Evolutionary conservation across 2,113 vertebrate species (phyloP), one percentile per base, ranked within the genome.

Genomic region (Panurus biarmicus): DNA sequence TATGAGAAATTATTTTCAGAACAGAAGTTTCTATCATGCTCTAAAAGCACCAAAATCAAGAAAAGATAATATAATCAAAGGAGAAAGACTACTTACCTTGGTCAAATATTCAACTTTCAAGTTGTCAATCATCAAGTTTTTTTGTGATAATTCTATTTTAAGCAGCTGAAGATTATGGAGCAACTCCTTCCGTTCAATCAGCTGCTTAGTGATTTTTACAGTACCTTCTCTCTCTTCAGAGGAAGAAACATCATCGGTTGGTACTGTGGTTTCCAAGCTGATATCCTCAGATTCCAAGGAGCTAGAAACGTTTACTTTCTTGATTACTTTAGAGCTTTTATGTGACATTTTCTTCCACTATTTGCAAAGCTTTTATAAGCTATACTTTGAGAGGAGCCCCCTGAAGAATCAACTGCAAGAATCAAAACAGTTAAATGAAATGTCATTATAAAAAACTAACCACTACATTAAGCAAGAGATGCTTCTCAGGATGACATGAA

Each of bases 231-330:
- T 98, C 75, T 99, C 99, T 96, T 99, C 99, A 5, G 99, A 99
- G 18, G 99, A 99, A 44, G 99, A 99, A 29, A 99, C 83, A 29
- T 99, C 99, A 95, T 99, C 99, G 0, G 99, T 99, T 36, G 98
- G 99, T 42, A 99, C 94, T 23, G 99, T 99, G 13, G 99, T 99
- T 97, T 99, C 99, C 94, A 99, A 98, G 92, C 99, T 99, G 94
- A 99, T 96, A 95, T 99, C 99, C 96, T 99, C 99, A 25, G 99
- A 99, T 96, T 99, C 99, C 92, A 99, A 89, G 18, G 99, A 99
- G 95, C 98, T 99, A 57, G 99, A 99, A 50, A 98, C 61, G 14
- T 99, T 99, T 44, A 96, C 97, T 79, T 96, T 98, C 87, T 89
- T 98, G 28, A 93, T 78, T 87, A 97, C 96, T 54, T 97, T 97